Conservation (phyloP, 2,113 vertebrate genomes). For the Neoarius graeffei region DNA sequence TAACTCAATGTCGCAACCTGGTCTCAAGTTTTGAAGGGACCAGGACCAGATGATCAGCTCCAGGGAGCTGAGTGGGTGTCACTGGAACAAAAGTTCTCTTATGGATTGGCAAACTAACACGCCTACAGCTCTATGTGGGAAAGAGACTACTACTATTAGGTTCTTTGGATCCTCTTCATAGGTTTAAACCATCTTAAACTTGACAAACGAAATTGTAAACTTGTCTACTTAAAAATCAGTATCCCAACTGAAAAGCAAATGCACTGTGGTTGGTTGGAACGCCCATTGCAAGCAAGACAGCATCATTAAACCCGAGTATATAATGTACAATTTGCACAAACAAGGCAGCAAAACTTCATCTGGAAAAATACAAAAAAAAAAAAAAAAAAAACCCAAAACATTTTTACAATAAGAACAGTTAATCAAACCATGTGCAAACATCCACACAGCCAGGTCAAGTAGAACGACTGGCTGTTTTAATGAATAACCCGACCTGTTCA, state of each 20-base stretch:
- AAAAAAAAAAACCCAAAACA: neutral
- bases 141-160: too few relatives aligned
- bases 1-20: neutral
- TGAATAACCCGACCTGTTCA: neutral
- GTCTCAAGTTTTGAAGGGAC: neutral
- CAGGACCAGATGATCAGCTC: neutral
- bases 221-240: neutral
- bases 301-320: neutral
- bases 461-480: neutral
- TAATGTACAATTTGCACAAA: neutral
- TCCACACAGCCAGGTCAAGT: neutral
- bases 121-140: neutral
- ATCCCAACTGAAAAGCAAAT: neutral
- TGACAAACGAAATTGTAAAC: neutral
- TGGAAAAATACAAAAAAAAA: neutral
- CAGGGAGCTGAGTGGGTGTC: neutral
- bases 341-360: neutral
- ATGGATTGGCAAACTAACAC: neutral
- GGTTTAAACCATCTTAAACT: neutral
- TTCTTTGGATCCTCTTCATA: neutral
- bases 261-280: neutral
- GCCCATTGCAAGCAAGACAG: neutral
- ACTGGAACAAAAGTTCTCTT: neutral
- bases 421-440: conserved; percentile 7
- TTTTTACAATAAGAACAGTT: neutral